Evolutionary conservation across 2,888 invertebrate genomes (phyloP).

Genomic region (Athalia circularis): DNA sequence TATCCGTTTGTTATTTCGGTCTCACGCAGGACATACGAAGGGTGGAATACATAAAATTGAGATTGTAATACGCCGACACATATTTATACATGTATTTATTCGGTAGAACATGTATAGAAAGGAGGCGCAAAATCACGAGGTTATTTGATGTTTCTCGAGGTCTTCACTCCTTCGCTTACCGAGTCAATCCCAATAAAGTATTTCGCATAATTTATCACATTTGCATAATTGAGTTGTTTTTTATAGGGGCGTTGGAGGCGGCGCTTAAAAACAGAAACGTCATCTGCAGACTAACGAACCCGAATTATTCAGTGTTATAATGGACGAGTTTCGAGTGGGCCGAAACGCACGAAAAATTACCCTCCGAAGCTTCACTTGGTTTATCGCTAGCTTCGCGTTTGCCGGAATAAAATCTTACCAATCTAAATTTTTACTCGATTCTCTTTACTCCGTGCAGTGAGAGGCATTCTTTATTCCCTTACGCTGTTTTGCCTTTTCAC

Average conservation of each 20-base stretch:
- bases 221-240: slow-evolving; percentile 56
- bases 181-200: slow-evolving; percentile 43
- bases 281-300: slow-evolving; percentile 40
- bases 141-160: slow-evolving; percentile 7
- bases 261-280: slow-evolving; percentile 39
- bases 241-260: slow-evolving; percentile 38
- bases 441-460: background rate
- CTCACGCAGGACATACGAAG: slow-evolving; percentile 18
- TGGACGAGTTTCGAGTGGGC: slow-evolving; percentile 36
- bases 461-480: background rate
- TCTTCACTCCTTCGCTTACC: slow-evolving; percentile 31
- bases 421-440: background rate
- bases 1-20: slow-evolving; percentile 28
- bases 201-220: slow-evolving; percentile 58
- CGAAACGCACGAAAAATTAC: slow-evolving; percentile 34
- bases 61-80: slow-evolving; percentile 9
- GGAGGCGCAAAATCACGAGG: background rate
- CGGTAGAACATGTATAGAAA: background rate
- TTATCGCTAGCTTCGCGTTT: slow-evolving; percentile 2
- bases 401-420: background rate
- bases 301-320: slow-evolving; percentile 44
- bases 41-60: background rate
- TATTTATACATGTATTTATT: too few species aligned
- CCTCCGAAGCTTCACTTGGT: slow-evolving; percentile 1
- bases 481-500: background rate